These are phyloP conservation scores for Ctenomys sociabilis DNA, from an alignment of 2,113 vertebrate species.

Conservation along the genomic window DNA sequence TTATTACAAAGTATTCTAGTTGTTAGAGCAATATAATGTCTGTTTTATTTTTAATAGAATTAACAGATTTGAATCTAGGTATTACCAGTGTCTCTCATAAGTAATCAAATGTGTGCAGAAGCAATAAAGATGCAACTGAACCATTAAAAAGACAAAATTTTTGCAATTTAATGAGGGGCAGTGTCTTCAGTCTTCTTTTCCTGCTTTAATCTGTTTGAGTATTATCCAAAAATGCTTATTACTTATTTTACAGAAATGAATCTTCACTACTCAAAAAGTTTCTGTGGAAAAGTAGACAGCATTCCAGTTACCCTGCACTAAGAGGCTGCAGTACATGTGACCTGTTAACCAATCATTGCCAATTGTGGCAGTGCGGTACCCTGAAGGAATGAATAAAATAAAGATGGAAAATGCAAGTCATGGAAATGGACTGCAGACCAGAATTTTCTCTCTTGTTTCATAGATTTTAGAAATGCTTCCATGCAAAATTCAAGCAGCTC, in stretches of 20 bases:
- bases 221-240: background rate
- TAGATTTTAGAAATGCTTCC: constrained; percentile 19
- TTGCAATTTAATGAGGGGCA: constrained; percentile 14
- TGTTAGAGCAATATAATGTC: background rate
- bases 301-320: constrained; percentile 64
- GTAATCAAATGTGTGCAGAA: constrained; percentile 14
- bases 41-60: background rate
- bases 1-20: background rate
- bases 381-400: constrained; percentile 31
- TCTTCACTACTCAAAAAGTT: constrained; percentile 62
- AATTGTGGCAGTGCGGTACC: background rate
- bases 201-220: background rate
- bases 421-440: constrained; percentile 29
- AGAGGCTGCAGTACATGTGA: constrained; percentile 52
- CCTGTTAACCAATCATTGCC: background rate
- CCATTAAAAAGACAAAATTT: background rate
- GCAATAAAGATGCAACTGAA: background rate
- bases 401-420: background rate
- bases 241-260: background rate
- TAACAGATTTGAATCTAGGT: background rate
- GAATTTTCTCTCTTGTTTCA: rapidly evolving
- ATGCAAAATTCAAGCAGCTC: constrained; percentile 17
- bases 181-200: constrained; percentile 8
- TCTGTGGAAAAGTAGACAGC: constrained; percentile 62
- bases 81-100: background rate